phyloP scores from a whole-genome alignment of 2,797 vertebrate genomes.

The Sylvilagus floridanus region DNA sequence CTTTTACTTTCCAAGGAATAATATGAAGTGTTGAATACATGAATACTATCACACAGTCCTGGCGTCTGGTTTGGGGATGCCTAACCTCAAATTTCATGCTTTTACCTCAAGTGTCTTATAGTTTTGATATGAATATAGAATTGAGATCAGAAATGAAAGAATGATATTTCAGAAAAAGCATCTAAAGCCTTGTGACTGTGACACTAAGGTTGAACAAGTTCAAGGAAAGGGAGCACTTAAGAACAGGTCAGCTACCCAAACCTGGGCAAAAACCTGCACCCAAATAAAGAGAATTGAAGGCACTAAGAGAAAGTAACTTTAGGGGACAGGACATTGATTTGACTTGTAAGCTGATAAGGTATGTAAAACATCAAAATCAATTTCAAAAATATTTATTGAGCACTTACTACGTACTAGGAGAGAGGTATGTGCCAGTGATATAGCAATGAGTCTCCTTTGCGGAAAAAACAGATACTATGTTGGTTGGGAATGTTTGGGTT shows the following conservation, averaged over 20 bases:
- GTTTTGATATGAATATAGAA: neutral
- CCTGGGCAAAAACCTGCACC: neutral
- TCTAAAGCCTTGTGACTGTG: neutral
- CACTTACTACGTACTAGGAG: neutral
- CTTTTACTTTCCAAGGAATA: neutral
- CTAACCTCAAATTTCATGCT: neutral
- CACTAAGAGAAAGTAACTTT: neutral
- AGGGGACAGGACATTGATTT: neutral
- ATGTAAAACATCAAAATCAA: neutral
- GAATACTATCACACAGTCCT: neutral
- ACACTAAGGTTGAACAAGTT: neutral
- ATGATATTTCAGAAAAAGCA: neutral
- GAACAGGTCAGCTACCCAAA: neutral
- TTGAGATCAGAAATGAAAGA: conserved; percentile 28
- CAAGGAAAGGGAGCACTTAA: neutral
- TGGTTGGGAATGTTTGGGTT: neutral
- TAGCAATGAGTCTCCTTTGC: neutral
- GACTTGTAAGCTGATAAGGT: neutral
- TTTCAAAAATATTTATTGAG: neutral
- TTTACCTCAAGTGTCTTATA: neutral
- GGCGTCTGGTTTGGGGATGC: neutral
- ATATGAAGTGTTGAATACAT: neutral
- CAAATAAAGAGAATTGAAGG: neutral
- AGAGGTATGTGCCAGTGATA: neutral
- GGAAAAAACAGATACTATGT: neutral